These are phyloP conservation scores for Rhingia rostrata DNA, from an alignment of 2,888 invertebrate species.

Conservation along the genomic window DNA sequence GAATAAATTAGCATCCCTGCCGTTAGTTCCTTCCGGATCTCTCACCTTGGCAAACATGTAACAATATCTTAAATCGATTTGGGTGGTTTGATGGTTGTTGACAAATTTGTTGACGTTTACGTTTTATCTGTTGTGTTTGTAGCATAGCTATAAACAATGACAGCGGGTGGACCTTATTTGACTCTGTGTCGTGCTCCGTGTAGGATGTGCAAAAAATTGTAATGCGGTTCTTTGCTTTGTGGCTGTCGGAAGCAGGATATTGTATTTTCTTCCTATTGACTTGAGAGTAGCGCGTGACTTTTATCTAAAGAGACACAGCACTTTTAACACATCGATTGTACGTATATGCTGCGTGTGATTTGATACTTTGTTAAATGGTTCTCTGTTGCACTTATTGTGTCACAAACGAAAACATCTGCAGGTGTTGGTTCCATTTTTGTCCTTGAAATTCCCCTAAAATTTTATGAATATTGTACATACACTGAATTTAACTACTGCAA, in stretches of 20 bases:
- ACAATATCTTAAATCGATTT: conserved; percentile 53
- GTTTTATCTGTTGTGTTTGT: conserved; percentile 29
- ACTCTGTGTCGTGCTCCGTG: conserved; percentile 37
- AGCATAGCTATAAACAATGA: conserved; percentile 78
- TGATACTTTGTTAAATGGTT: background rate
- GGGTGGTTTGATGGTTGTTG: conserved; percentile 64
- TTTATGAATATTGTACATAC: too few species aligned
- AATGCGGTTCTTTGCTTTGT: conserved; percentile 49
- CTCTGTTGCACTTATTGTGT: too few species aligned
- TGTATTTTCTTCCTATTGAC: conserved; percentile 16
- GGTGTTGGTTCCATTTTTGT: too few species aligned
- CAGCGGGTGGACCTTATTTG: conserved; percentile 78
- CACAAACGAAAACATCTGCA: too few species aligned
- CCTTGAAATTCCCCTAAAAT: too few species aligned
- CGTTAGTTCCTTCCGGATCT: conserved; percentile 71
- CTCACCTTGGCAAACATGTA: conserved; percentile 54
- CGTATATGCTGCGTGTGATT: background rate
- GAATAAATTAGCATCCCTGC: conserved; percentile 70
- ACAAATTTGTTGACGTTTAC: conserved; percentile 66
- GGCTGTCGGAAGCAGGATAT: conserved; percentile 53
- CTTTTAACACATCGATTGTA: conserved; percentile 41
- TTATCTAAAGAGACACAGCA: conserved; percentile 27
- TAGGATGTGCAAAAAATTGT: conserved; percentile 66
- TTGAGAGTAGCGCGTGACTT: conserved; percentile 55
- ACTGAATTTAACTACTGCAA: too few species aligned